A percentile compares a stretch with the other conserved stretches of the same genome.
phyloP scores from a whole-genome alignment of 1,140 invertebrate genomes.

The Hypsibius dujardini region DNA sequence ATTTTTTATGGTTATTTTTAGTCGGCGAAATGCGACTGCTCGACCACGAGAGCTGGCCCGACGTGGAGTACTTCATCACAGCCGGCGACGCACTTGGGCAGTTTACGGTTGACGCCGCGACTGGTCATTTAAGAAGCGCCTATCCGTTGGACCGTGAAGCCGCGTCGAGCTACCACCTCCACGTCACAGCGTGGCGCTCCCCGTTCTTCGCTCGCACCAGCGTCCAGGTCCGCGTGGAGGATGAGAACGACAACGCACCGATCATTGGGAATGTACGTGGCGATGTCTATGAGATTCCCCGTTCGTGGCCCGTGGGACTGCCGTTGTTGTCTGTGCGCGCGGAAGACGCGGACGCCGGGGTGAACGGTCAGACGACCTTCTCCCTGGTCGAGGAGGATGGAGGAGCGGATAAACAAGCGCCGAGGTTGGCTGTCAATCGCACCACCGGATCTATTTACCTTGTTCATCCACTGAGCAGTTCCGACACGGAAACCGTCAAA shows the following conservation, averaged over 20 bases:
- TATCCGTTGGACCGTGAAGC: conserved; percentile 61
- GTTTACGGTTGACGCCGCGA: conserved; percentile 62
- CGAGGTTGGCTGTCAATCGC: conserved; percentile 29
- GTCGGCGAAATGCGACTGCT: not conserved
- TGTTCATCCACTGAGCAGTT: conserved; percentile 19
- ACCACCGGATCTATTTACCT: conserved; percentile 29
- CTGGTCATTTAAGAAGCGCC: conserved; percentile 61
- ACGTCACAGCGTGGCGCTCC: conserved; percentile 69
- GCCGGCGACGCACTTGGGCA: conserved; percentile 35
- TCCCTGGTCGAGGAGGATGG: conserved; percentile 15
- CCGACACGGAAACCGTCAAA: too few relatives aligned
- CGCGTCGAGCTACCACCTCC: conserved; percentile 54
- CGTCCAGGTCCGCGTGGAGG: conserved; percentile 55
- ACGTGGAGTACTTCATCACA: not conserved
- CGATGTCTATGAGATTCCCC: not conserved
- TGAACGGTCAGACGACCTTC: conserved; percentile 16
- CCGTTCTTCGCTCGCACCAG: conserved; percentile 68
- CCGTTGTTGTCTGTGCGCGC: conserved; percentile 20
- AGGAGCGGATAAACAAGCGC: conserved; percentile 22
- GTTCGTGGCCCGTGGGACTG: not conserved
- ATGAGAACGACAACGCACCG: conserved; percentile 76
- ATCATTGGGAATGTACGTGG: conserved; percentile 27
- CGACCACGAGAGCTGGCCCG: not conserved
- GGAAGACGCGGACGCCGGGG: conserved; percentile 20
- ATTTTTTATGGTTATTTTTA: too few relatives aligned